Base-by-base conservation (phyloP, 2,888 invertebrate species). In the Atrina japonica region DNA sequence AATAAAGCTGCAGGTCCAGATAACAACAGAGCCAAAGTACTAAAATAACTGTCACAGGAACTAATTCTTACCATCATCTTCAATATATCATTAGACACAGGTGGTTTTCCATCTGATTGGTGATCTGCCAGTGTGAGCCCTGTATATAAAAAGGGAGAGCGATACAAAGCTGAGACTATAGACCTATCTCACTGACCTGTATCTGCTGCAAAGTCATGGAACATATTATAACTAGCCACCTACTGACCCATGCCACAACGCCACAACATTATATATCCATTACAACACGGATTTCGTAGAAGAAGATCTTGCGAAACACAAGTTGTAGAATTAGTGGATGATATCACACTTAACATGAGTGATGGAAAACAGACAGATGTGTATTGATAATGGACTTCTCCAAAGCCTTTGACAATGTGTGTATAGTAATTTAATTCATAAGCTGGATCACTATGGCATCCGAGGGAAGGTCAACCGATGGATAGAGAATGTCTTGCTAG, bases 331-430 rank as follows among this genome's bases (percentile, higher is more conserved):
- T 35, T 35, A 7, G 35, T 35, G 35, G 35, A 35, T 5, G 35
- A 35, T 11, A 35, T 35, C 5, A 35, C 35, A 5, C 5, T 7
- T 11, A 35, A 35, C 11, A 35, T n/a, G 25, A 45, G 66, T 0
- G 49, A 64, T 1, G 49, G 55, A 3, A 59, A 59, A 14, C 74
- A 70, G 35, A 67, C 53, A n/a, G 64, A 64, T 27, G 7, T 63
- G 11, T 35, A 14, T 5, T 66, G 0, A 47, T 70, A 1, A 30
- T 70, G 53, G 70, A 74, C 21, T 68, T 66, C 53, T 56, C 69
- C 3, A 69, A 75, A 50, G 75, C 75, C 0, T 75, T 70, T 23
- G 75, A 75, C 16, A 69, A 72, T 43, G 66, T 75, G 11, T 18
- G 35, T 2, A 72, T 25, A 53, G n/a, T 11, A 52, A 40, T 9